phyloP scores from a whole-genome alignment of 2,113 vertebrate genomes.

The Empidonax traillii region DNA sequence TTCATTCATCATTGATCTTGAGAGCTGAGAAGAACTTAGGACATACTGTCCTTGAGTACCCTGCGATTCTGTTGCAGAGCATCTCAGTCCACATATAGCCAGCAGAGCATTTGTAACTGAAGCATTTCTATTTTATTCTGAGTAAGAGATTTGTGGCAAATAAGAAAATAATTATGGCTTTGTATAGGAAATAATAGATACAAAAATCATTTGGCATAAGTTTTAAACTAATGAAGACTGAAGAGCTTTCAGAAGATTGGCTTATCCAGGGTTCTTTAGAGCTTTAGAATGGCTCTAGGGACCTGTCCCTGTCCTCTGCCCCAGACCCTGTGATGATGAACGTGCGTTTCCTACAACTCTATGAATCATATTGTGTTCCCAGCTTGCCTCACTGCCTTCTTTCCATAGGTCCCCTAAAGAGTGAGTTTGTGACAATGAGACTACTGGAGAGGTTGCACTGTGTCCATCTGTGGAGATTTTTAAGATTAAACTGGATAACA shows the following conservation, averaged over 20 bases:
- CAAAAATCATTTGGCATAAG: neutral
- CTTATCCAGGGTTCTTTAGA: neutral
- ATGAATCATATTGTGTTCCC: neutral
- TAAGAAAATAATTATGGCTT: neutral
- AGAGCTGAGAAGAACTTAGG: slow-evolving; percentile 10
- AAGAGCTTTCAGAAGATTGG: neutral
- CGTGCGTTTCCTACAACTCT: neutral
- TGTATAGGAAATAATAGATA: neutral
- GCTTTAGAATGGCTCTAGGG: neutral
- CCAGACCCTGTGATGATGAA: neutral
- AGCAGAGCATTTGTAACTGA: neutral
- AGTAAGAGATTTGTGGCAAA: neutral
- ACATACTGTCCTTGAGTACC: neutral
- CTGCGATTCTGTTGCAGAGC: neutral
- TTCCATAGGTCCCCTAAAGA: neutral
- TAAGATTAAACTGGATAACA: neutral
- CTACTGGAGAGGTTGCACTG: neutral
- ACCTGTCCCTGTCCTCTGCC: neutral
- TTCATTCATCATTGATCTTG: neutral
- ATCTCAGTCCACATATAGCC: neutral
- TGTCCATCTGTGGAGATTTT: neutral
- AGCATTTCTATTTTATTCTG: neutral
- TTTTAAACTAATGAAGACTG: neutral
- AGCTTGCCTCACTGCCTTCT: neutral
- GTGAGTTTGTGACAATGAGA: neutral